Evolutionary conservation across 2,888 invertebrate species (phyloP), one percentile per base, ranked within the genome.

Genomic region (Thecocarcelia acutangulata): DNA sequence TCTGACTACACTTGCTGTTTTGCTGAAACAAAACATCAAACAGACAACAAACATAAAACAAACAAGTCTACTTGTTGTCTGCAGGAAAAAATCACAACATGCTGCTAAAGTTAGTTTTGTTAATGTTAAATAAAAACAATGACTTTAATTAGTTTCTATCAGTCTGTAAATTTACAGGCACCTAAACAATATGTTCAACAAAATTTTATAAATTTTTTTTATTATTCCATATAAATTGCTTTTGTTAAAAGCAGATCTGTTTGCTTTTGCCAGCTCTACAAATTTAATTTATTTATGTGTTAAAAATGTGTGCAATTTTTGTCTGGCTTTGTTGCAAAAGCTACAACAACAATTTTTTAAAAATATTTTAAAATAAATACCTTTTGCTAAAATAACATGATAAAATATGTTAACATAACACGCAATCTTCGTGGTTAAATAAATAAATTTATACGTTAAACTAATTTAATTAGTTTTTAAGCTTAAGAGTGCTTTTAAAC

Each of bases 321-420:
- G 33, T 11, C 15, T 44, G 11, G 3, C 0, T 24, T 40, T 40
- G 21, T 12, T 50, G 50, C 42, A 6, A 28, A 50, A 52, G 3
- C 11, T 40, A 0, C 1, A 40, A 19, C 48, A 50, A 50, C 12
- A 40, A n/a, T 11, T 33, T 8, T 9, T 52, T 21, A 17, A n/a
- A 78, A 70, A 42, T 50, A 42, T 56, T 77, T 70, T 28, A 56
- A 56, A 63, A 61, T 61, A 58, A 70, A 79, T 59, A 66, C 6
- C 33, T 72, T 73, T 59, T 46, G 44, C 52, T 59, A 40, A 79
- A 79, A 46, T 59, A 78, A 82, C 78, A 78, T 54, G 78, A 82
- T 82, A 82, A 82, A 74, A 82, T 79, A 82, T 79, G 82, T 79
- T 79, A 82, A 75, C 82, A 82, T 66, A 79, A 66, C 82, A 82